phyloP scores from a whole-genome alignment of 2,113 vertebrate genomes.

The Oxygymnocypris stewartii region DNA sequence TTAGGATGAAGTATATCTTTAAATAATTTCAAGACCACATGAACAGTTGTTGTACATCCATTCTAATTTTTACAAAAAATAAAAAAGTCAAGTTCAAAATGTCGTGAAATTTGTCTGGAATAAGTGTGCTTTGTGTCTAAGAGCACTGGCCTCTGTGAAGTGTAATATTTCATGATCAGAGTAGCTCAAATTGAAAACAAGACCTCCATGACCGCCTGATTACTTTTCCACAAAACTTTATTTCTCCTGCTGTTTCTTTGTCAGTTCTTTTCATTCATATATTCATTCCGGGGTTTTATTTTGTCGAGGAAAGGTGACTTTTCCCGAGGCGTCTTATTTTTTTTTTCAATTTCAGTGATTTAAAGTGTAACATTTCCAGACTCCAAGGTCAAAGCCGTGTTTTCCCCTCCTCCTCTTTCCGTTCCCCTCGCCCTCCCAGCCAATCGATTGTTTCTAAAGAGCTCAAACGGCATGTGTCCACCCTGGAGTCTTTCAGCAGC shows the following conservation, averaged over 20 bases:
- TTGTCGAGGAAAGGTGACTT: slow-evolving; percentile 74
- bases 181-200: slow-evolving; percentile 78
- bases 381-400: slow-evolving; percentile 73
- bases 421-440: slow-evolving; percentile 55
- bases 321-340: slow-evolving; percentile 69
- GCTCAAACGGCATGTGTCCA: slow-evolving; percentile 72
- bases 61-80: neutral
- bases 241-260: slow-evolving; percentile 73
- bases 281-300: slow-evolving; percentile 69
- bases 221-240: slow-evolving; percentile 74
- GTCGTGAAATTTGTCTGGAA: slow-evolving; percentile 59
- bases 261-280: slow-evolving; percentile 77
- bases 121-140: slow-evolving; percentile 24
- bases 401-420: slow-evolving; percentile 48
- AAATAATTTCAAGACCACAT: neutral
- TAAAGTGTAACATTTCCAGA: slow-evolving; percentile 77
- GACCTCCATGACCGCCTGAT: slow-evolving; percentile 78
- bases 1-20: neutral
- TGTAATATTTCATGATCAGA: slow-evolving; percentile 68
- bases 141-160: slow-evolving; percentile 47
- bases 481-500: slow-evolving; percentile 68
- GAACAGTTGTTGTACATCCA: neutral
- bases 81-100: slow-evolving; percentile 65
- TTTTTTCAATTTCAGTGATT: slow-evolving; percentile 69
- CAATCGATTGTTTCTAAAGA: slow-evolving; percentile 75